Evolutionary conservation across 2,797 vertebrate genomes (phyloP).

Genomic region (Morus bassanus): DNA sequence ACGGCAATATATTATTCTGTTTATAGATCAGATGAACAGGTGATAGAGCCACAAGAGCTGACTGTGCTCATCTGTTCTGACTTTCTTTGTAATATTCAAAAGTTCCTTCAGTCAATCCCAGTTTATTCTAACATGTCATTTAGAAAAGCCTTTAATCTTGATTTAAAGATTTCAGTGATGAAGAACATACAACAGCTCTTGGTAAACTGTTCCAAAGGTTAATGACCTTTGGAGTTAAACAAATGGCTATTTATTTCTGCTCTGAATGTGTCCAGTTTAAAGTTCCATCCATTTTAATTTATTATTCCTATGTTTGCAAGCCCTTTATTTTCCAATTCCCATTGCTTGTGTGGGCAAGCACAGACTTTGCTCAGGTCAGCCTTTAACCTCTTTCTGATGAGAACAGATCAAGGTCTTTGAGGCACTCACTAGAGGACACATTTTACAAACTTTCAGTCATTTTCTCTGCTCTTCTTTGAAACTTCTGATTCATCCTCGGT

Average conservation of each 20-base stretch:
- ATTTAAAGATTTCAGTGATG: slow-evolving; percentile 28
- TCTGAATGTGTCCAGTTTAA: slow-evolving; percentile 37
- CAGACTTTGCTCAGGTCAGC: slow-evolving; percentile 3
- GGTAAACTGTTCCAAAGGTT: slow-evolving; percentile 59
- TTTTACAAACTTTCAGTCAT: not conserved
- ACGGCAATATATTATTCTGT: not conserved
- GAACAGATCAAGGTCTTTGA: not conserved
- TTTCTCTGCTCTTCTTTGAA: not conserved
- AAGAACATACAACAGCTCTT: slow-evolving; percentile 1
- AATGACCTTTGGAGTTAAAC: slow-evolving; percentile 55
- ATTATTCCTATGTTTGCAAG: slow-evolving; percentile 34
- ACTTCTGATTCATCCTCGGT: not conserved
- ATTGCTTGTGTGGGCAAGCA: slow-evolving; percentile 3
- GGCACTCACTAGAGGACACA: not conserved
- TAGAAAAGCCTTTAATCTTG: slow-evolving; percentile 57
- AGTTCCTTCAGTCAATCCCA: slow-evolving; percentile 30
- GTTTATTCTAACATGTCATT: slow-evolving; percentile 2
- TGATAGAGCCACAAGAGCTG: not conserved
- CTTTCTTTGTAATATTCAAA: not conserved
- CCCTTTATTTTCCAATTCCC: not conserved
- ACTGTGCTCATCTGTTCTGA: not conserved
- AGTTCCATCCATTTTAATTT: slow-evolving; percentile 46
- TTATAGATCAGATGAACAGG: not conserved
- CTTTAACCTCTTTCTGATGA: slow-evolving; percentile 2
- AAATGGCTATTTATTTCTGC: slow-evolving; percentile 50